These are phyloP conservation scores for Pachycephala philippinensis DNA, from an alignment of 2,113 vertebrate species.

Conservation along the genomic window DNA sequence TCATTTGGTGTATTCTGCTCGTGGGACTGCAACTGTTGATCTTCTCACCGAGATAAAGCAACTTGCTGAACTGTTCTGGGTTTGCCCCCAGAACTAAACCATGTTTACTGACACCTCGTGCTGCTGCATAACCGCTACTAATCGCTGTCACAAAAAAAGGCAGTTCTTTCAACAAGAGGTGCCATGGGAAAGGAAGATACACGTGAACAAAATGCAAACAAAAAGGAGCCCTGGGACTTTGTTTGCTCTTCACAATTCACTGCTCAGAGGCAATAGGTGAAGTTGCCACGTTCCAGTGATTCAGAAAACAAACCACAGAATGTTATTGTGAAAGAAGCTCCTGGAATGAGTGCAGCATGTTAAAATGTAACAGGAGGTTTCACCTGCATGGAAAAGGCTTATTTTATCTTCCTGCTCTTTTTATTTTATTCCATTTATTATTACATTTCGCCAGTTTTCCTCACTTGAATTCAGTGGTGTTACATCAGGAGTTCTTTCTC, in stretches of 20 bases:
- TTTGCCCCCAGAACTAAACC: neutral
- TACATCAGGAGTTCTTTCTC: neutral
- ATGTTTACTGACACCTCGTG: neutral
- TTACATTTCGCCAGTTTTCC: neutral
- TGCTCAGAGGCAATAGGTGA: slow-evolving; percentile 50
- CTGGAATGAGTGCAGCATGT: neutral
- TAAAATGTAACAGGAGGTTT: slow-evolving; percentile 1
- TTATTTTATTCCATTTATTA: neutral
- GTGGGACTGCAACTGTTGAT: neutral
- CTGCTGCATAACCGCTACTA: neutral
- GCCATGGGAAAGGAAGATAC: neutral
- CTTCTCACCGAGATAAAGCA: neutral
- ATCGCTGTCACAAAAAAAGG: neutral
- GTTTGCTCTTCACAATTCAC: slow-evolving; percentile 40
- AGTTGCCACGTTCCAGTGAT: slow-evolving; percentile 37
- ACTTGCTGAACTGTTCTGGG: neutral
- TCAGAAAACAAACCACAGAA: neutral
- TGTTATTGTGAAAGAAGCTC: neutral
- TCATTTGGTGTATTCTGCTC: neutral
- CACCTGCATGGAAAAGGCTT: neutral
- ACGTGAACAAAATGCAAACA: neutral
- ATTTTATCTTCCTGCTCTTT: neutral
- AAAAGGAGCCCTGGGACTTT: neutral
- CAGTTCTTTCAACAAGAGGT: neutral
- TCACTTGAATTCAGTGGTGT: neutral